Conservation (phyloP, 2,888 invertebrate species). For the Creontiades dilutus region DNA sequence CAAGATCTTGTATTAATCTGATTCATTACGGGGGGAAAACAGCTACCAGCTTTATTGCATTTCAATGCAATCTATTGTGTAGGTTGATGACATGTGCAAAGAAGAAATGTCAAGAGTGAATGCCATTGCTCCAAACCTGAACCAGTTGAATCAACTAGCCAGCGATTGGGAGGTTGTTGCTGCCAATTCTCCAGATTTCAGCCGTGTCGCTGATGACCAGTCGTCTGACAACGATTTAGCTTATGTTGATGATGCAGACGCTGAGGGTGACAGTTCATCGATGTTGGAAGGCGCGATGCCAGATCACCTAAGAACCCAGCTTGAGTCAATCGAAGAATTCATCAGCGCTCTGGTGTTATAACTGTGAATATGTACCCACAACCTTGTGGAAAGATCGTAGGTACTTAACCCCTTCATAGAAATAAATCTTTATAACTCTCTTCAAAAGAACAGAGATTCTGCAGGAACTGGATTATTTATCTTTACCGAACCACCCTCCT, state of each 20-base stretch:
- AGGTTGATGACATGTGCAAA: conserved; percentile 65
- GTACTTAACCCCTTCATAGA: no score
- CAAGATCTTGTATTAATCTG: no score
- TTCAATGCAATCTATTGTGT: no score
- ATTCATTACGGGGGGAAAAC: no score
- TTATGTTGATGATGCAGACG: neutral
- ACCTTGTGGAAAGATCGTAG: no score
- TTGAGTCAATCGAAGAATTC: conserved; percentile 63
- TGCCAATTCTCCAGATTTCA: conserved; percentile 33
- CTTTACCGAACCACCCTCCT: no score
- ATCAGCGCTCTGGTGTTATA: conserved; percentile 31
- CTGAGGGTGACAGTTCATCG: neutral
- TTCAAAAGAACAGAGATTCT: no score
- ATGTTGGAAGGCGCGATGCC: conserved; percentile 18
- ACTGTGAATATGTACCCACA: no score
- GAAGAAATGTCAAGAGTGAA: conserved; percentile 63
- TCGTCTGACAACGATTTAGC: neutral
- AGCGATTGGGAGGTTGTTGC: conserved; percentile 66
- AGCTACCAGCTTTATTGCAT: no score
- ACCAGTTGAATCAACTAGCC: conserved; percentile 64
- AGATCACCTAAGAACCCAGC: conserved; percentile 17
- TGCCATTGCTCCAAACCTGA: conserved; percentile 41
- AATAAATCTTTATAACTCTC: no score
- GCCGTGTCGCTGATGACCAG: conserved; percentile 36
- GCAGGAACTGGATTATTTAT: neutral